phyloP scores from a whole-genome alignment of 2,888 invertebrate genomes.

The Oithona nana region DNA sequence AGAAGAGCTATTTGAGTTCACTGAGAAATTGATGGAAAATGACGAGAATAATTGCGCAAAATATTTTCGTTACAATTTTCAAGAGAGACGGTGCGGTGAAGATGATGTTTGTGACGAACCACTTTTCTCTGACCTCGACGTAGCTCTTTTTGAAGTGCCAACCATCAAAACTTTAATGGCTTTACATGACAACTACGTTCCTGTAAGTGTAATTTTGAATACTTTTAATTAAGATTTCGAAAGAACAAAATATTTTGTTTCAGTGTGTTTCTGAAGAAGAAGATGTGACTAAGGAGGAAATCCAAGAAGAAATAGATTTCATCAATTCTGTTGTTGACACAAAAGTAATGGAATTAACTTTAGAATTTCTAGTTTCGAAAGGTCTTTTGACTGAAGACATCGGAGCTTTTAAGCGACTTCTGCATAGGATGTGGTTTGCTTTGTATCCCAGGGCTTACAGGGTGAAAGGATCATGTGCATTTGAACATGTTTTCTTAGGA shows the following conservation, averaged over 20 bases:
- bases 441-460: constrained; percentile 26
- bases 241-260: not conserved
- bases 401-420: constrained; percentile 21
- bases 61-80: not conserved
- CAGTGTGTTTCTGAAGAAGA: not conserved
- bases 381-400: not conserved
- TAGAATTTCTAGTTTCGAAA: not conserved
- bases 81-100: not conserved
- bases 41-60: constrained; percentile 3
- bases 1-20: constrained; percentile 3
- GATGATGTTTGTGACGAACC: not conserved
- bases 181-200: constrained; percentile 7
- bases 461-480: constrained; percentile 28
- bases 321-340: not conserved
- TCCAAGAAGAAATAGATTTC: constrained; percentile 1
- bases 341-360: not conserved
- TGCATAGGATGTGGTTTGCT: constrained; percentile 29
- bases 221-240: not conserved
- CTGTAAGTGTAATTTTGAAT: not conserved
- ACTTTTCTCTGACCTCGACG: not conserved
- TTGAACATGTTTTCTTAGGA: constrained; percentile 33
- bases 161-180: constrained; percentile 4
- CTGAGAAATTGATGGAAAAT: not conserved
- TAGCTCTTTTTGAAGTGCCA: not conserved
- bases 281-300: not conserved